phyloP scores from a whole-genome alignment of 2,113 vertebrate genomes.

The Erythrocercus mccallii region DNA sequence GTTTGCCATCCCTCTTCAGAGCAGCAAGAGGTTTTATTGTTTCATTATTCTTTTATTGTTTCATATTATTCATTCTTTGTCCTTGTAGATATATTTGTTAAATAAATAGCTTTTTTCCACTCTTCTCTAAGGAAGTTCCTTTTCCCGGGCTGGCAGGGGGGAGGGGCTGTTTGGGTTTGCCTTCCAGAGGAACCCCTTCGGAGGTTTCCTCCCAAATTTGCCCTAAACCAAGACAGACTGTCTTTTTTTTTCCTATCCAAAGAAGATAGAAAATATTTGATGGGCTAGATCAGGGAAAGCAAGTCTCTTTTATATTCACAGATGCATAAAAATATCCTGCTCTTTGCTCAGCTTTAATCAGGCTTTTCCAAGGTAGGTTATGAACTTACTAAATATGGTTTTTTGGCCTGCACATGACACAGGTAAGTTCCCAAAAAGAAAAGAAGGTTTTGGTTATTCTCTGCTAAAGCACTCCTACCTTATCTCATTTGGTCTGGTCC shows the following conservation, averaged over 20 bases:
- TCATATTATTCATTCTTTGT: too few species aligned
- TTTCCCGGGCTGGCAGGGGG: too few species aligned
- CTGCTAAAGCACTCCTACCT: background rate
- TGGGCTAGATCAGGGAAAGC: background rate
- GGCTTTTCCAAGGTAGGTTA: background rate
- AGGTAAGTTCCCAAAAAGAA: background rate
- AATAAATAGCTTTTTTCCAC: too few species aligned
- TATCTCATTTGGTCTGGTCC: background rate
- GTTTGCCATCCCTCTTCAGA: too few species aligned
- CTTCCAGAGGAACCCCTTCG: too few species aligned
- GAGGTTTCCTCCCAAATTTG: too few species aligned
- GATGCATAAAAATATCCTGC: background rate
- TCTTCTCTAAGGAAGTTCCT: too few species aligned
- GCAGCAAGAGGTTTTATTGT: too few species aligned
- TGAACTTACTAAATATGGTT: background rate
- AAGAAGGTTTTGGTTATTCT: background rate
- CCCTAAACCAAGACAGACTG: too few species aligned
- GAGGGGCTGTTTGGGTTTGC: too few species aligned
- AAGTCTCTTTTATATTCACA: background rate
- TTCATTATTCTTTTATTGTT: too few species aligned
- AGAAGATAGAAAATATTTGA: background rate
- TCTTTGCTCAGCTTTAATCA: background rate
- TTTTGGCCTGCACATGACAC: background rate
- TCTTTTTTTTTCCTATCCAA: background rate
- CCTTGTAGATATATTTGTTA: too few species aligned